phyloP scores from a whole-genome alignment of 2,888 invertebrate species.

The Orchesella flavescens region DNA sequence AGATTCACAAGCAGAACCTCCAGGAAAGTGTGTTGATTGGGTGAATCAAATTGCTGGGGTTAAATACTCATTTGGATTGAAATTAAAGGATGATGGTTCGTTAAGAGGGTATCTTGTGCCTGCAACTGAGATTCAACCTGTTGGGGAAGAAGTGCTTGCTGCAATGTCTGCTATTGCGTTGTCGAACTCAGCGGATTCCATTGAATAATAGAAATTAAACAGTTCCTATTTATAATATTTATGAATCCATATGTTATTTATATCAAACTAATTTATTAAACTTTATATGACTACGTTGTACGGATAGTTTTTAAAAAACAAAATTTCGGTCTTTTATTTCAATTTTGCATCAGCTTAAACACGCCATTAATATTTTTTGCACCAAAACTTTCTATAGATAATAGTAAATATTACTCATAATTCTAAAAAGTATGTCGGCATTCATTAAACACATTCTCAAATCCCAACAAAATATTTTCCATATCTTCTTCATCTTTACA shows the following conservation, averaged over 20 bases:
- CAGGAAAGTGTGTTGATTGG: slow-evolving; percentile 72
- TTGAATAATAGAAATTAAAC: background rate
- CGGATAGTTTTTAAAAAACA: no score
- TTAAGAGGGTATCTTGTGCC: slow-evolving; percentile 75
- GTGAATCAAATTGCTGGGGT: slow-evolving; percentile 73
- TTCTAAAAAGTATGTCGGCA: background rate
- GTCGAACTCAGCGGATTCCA: slow-evolving; percentile 26
- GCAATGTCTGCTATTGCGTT: slow-evolving; percentile 72
- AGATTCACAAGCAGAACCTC: slow-evolving; percentile 65
- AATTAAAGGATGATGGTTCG: slow-evolving; percentile 75
- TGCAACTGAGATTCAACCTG: slow-evolving; percentile 73
- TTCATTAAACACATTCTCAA: no score
- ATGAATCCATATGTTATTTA: background rate
- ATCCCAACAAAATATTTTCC: no score
- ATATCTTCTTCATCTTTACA: no score
- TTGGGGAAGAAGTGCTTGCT: slow-evolving; percentile 72
- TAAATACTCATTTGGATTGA: slow-evolving; percentile 76
- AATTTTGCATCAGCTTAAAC: no score
- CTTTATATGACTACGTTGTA: no score
- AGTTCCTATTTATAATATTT: background rate
- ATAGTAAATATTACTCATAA: no score
- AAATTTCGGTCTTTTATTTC: no score
- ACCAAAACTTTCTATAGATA: no score
- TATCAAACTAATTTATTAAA: no score
- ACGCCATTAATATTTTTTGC: no score